Percentiles rank a stretch among this genome's conserved stretches.
Conservation (phyloP, 2,888 invertebrate genomes). For the Tipula vernalis region DNA sequence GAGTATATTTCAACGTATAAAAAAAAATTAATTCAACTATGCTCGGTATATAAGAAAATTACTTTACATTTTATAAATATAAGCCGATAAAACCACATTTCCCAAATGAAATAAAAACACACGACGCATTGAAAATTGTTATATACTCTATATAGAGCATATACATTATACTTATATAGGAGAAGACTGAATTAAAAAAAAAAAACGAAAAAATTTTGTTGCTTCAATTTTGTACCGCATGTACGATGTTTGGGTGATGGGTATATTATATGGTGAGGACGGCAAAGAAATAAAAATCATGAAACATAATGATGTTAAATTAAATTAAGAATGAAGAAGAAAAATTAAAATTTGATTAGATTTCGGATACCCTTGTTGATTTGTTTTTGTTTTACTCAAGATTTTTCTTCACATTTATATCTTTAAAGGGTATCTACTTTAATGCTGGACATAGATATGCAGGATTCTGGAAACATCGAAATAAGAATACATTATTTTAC, state of each 20-base stretch:
- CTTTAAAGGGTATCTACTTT: neutral
- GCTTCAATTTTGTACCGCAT: neutral
- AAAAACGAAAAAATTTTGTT: neutral
- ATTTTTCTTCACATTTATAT: neutral
- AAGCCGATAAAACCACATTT: neutral
- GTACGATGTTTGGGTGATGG: neutral
- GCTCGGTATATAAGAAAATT: neutral
- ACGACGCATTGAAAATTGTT: neutral
- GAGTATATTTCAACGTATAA: too few species aligned
- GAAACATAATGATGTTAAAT: neutral
- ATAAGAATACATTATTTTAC: too few species aligned
- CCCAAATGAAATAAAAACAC: neutral
- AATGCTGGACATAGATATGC: neutral
- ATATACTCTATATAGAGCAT: neutral
- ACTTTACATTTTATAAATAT: neutral
- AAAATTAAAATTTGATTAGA: neutral
- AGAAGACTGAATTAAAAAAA: neutral
- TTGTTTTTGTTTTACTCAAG: neutral
- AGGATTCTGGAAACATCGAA: too few species aligned
- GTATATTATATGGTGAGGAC: neutral
- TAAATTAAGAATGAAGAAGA: neutral
- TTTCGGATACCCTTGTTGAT: neutral
- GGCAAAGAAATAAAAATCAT: neutral
- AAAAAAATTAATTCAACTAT: too few species aligned
- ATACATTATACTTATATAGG: neutral